These are phyloP conservation scores for Agrochola lychnidis DNA, from an alignment of 2,888 invertebrate genomes.

Conservation along the genomic window DNA sequence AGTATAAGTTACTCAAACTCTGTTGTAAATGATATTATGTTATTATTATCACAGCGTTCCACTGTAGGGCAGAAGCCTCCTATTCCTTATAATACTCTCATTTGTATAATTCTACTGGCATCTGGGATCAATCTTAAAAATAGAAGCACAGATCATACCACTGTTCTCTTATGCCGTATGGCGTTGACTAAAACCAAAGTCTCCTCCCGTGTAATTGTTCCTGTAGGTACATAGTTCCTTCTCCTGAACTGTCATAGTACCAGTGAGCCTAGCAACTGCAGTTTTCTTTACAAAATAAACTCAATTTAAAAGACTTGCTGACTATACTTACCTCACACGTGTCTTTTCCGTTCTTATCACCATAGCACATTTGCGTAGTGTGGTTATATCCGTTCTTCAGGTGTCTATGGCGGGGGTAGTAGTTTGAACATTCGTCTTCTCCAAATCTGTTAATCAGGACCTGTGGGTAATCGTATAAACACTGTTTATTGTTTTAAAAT, in stretches of 20 bases:
- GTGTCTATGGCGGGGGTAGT: background rate
- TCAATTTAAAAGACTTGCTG: background rate
- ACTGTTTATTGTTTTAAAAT: background rate
- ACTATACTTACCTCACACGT: slow-evolving; percentile 27
- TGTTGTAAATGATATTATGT: background rate
- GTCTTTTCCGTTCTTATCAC: background rate
- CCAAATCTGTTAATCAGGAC: background rate
- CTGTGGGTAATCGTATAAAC: background rate
- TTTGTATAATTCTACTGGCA: background rate
- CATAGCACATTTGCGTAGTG: slow-evolving; percentile 1
- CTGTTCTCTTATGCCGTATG: background rate
- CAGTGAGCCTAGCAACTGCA: no score
- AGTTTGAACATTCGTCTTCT: background rate
- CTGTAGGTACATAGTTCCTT: no score
- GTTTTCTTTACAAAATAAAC: background rate
- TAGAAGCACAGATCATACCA: background rate
- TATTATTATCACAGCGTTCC: background rate
- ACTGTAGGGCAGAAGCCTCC: background rate
- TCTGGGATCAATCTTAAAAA: background rate
- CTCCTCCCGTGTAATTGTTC: no score
- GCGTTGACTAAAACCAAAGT: no score
- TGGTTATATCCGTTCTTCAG: background rate
- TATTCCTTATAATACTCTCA: background rate
- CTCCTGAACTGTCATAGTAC: no score
- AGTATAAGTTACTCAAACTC: background rate